Base-by-base conservation (phyloP, 2,888 invertebrate species). In the Cephus runcator region DNA sequence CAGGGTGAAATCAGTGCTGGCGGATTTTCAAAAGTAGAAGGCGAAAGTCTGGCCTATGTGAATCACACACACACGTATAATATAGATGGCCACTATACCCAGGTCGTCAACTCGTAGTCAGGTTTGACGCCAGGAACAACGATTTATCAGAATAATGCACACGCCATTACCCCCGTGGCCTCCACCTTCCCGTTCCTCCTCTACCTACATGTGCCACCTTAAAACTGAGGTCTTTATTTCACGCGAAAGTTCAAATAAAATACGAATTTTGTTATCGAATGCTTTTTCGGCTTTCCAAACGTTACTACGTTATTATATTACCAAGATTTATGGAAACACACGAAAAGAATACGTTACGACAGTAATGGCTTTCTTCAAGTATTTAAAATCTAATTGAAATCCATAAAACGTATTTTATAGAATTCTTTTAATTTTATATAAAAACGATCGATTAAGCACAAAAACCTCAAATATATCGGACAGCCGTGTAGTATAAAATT, bases 111-210 rank as follows among this genome's bases (percentile, higher is more conserved):
- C 85, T 82, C 82, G 82, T 82, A 88, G 88, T 88, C 88, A 88
- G 88, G 84, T 90, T 91, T 90, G 91, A 91, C 90, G 89, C 85
- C 86, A 83, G 76, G 87, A 82, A 82, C 84, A 81, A 80, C 88
- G 88, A 91, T 91, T 90, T 91, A 91, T 91, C 91, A 89, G 90
- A 90, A 91, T 91, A 91, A 91, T 86, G 86, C 87, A 89, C 91
- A 87, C 90, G 86, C 89, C 91, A 91, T 91, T 91, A 91, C 89
- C 89, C 83, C 85, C 83, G 77, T 76, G 77, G 87, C 88, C 86
- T 87, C 88, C 88, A 71, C 87, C 56, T 56, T 56, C 23, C 56
- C 56, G 15, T 56, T 56, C 23, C 56, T 56, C 15, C 56, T 23
- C 56, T 23, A 56, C 56, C 56, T 56, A 56, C 23, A 56, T 56